A percentile compares a stretch with the other conserved stretches of the same genome.
Evolutionary conservation across 2,113 vertebrate species (phyloP).

Genomic region (Anseranas semipalmata): DNA sequence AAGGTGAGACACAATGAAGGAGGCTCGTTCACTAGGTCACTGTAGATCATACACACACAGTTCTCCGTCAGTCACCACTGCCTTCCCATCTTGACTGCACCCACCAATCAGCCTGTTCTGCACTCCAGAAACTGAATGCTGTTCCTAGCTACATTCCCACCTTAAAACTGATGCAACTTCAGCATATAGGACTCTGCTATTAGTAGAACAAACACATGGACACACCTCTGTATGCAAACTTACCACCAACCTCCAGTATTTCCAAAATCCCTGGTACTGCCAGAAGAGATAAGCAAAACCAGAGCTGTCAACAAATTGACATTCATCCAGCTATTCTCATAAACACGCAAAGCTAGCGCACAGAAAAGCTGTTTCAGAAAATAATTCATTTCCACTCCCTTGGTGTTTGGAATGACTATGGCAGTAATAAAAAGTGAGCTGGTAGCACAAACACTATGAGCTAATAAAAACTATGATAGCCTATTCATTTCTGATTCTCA

Average conservation of each 20-base stretch:
- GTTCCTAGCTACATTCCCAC: not conserved
- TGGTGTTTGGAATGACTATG: not conserved
- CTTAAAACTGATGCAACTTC: not conserved
- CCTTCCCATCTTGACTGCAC: not conserved
- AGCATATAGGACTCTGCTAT: not conserved
- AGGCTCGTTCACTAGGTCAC: not conserved
- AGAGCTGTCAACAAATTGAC: not conserved
- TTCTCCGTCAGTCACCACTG: not conserved
- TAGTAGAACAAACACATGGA: not conserved
- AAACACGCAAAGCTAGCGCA: not conserved
- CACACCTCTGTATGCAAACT: not conserved
- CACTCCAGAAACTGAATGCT: fast-evolving
- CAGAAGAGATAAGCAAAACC: not conserved
- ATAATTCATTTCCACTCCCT: not conserved
- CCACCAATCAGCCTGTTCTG: not conserved
- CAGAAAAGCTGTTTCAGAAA: not conserved
- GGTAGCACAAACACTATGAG: not conserved
- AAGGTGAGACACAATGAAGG: not conserved
- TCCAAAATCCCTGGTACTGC: not conserved
- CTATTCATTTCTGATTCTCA: not conserved
- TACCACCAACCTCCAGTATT: not conserved
- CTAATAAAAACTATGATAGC: not conserved
- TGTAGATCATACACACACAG: not conserved
- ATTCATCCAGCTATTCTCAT: not conserved
- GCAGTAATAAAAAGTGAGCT: not conserved